Conservation (phyloP, 2,113 vertebrate species). For the Sterna hirundo region DNA sequence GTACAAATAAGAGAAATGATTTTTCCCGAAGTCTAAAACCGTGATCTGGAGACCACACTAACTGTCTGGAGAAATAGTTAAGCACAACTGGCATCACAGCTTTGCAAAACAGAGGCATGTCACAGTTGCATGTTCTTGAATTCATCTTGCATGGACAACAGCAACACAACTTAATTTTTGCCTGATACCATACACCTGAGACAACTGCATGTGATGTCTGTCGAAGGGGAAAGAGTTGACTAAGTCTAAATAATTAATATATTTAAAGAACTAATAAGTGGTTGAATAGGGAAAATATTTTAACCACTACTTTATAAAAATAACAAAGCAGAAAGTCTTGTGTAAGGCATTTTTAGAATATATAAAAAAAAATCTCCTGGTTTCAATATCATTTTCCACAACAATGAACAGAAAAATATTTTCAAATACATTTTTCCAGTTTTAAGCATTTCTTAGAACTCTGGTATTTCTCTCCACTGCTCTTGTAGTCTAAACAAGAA, state of each 20-base stretch:
- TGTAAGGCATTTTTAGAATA: background rate
- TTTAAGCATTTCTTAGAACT: background rate
- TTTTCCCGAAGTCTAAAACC: background rate
- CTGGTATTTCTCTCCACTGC: background rate
- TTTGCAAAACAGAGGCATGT: background rate
- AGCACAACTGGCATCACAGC: background rate
- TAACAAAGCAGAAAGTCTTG: background rate
- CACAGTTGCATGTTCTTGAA: background rate
- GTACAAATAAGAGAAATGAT: background rate
- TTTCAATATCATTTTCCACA: background rate
- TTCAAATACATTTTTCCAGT: background rate
- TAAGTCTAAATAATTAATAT: background rate
- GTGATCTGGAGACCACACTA: background rate
- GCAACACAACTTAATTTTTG: background rate
- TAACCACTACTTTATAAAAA: background rate
- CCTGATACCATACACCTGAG: background rate
- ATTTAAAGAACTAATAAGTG: background rate
- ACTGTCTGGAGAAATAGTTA: background rate
- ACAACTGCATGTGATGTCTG: background rate
- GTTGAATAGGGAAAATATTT: background rate
- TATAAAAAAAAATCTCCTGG: background rate
- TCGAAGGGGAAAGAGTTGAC: background rate
- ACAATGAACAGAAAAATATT: background rate
- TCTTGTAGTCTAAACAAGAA: background rate
- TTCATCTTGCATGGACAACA: background rate